Conservation (phyloP, 2,888 invertebrate genomes). For the Rotaria macrura region DNA sequence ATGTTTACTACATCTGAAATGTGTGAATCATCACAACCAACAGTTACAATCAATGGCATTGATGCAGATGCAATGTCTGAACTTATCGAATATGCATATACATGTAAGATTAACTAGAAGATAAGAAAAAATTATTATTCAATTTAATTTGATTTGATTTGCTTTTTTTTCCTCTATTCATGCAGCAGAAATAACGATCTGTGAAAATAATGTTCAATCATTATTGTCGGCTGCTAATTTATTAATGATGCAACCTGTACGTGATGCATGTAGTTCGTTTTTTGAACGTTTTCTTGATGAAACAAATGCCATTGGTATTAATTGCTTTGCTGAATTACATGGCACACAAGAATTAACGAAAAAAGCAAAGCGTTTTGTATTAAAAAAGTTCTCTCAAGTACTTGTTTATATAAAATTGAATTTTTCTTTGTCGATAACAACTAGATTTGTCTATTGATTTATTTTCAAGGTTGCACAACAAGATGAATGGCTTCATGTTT, state of each 20-base stretch:
- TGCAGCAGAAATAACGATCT: conserved; percentile 41
- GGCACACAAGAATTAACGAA: conserved; percentile 50
- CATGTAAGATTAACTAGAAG: conserved; percentile 38
- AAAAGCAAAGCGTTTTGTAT: conserved; percentile 50
- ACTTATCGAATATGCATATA: conserved; percentile 52
- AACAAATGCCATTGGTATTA: conserved; percentile 53
- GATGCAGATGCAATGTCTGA: conserved; percentile 48
- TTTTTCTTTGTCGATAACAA: too few relatives aligned
- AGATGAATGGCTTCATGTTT: conserved; percentile 48
- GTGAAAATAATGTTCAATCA: conserved; percentile 50
- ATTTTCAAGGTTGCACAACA: conserved; percentile 35
- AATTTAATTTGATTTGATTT: too few relatives aligned
- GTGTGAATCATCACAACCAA: conserved; percentile 48
- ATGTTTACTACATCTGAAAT: conserved; percentile 43
- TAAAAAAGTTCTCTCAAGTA: conserved; percentile 41
- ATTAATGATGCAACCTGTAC: conserved; percentile 48
- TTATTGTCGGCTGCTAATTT: conserved; percentile 51
- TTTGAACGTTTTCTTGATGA: conserved; percentile 51
- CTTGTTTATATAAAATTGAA: conserved; percentile 18
- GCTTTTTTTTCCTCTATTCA: background rate
- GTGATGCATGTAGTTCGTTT: conserved; percentile 51
- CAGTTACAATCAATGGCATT: conserved; percentile 50
- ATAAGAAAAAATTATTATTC: background rate
- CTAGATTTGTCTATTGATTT: background rate
- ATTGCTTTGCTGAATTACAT: conserved; percentile 53